Evolutionary conservation across 2,113 vertebrate species (phyloP), one percentile per base, ranked within the genome.

Genomic region (Hiodon alosoides): DNA sequence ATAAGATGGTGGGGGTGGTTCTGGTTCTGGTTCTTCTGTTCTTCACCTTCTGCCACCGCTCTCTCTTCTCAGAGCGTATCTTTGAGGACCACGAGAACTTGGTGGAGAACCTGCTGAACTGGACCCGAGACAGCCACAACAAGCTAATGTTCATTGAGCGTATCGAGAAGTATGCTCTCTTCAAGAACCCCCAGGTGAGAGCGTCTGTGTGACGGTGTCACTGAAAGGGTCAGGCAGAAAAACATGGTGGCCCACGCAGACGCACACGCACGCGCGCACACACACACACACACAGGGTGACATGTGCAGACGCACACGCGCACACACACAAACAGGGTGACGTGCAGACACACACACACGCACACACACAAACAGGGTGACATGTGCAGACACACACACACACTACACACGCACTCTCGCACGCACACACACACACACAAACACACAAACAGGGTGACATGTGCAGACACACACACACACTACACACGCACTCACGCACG

Each of bases 31-130:
- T 16, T 59, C 57, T 62, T 57, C 52, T 54, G n/a, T 69, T 64
- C n/a, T 46, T 46, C 13, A 16, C 9, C 10, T 58, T 61, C 13
- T 66, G n/a, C 10, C 4, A 50, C 47, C 54, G 2, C 11, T 71
- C 66, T 61, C 52, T 79, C 81, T 74, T 75, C 50, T 78, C 85
- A 99, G 97, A 99, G 78, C 93, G 97, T 62, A 98, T 98, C 62
- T 99, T 98, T 83, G 97, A 99, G 90, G 97, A 98, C 82, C 96
- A 98, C 55, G 97, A 99, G 92, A 99, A 99, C 83, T 84, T 99
- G 84, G 97, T 99, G 86, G 96, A 99, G 88, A 99, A 98, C 84
- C 93, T 99, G 46, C 86, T 98, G 68, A 99, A 99, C 86, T 99
- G 97, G 97, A 99, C 97, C 73, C 92, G 97, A 81, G 97, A 99